Conservation (phyloP, 2,113 vertebrate genomes). For the Pithys albifrons region DNA sequence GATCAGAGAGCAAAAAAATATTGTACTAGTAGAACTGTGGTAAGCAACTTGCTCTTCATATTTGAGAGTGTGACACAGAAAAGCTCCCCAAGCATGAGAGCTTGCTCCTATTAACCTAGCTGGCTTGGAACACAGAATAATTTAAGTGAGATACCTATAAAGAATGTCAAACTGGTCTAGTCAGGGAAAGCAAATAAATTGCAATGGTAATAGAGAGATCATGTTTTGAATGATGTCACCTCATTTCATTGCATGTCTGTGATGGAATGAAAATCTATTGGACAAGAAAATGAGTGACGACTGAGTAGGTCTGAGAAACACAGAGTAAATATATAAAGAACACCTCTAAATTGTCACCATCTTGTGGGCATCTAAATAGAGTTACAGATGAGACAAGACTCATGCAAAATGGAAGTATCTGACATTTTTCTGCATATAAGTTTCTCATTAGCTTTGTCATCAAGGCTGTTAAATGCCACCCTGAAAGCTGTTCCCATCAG, state of each 20-base stretch:
- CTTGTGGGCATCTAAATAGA: neutral
- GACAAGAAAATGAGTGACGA: neutral
- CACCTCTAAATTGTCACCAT: neutral
- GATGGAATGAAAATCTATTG: neutral
- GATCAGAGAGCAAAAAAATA: neutral
- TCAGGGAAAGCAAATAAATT: neutral
- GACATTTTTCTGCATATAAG: neutral
- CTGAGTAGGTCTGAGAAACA: neutral
- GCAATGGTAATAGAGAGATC: neutral
- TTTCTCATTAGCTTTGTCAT: neutral
- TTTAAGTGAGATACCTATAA: neutral
- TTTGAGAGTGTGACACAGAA: neutral
- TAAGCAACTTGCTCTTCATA: neutral
- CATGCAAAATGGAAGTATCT: neutral
- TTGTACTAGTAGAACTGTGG: accelerated
- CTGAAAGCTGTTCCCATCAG: too few relatives aligned
- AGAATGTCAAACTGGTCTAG: neutral
- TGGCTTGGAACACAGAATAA: neutral
- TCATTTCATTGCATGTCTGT: neutral
- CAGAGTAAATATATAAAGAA: neutral
- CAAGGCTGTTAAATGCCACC: too few relatives aligned
- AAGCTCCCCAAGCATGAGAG: neutral
- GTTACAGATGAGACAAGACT: neutral
- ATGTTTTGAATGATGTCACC: neutral
- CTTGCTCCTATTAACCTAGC: neutral